phyloP scores from a whole-genome alignment of 2,113 vertebrate species.

The Zosterops pallidus region DNA sequence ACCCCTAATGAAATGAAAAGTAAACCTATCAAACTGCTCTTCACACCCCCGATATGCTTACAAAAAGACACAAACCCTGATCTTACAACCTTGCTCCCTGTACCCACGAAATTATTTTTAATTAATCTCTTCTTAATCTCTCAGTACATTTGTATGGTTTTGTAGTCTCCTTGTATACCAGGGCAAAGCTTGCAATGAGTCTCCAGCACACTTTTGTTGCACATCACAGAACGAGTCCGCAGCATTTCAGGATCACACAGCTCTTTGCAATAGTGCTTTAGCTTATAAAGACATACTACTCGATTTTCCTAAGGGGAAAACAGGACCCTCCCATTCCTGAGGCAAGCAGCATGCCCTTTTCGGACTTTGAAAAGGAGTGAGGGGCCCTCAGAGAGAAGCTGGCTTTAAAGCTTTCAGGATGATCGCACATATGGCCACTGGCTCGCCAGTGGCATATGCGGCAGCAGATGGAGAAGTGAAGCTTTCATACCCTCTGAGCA shows the following conservation, averaged over 20 bases:
- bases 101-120: background rate
- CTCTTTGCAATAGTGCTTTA: background rate
- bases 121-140: background rate
- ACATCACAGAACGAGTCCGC: background rate
- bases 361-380: background rate
- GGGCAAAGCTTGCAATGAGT: background rate
- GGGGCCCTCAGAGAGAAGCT: background rate
- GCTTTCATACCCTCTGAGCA: background rate
- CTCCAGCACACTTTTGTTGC: background rate
- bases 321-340: background rate
- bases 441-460: background rate
- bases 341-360: background rate
- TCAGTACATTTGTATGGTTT: background rate
- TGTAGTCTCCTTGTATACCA: background rate
- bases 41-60: fast-evolving
- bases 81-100: background rate
- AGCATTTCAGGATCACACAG: background rate
- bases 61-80: background rate
- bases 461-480: background rate
- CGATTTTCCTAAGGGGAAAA: background rate
- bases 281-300: background rate
- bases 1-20: background rate
- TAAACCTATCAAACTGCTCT: background rate
- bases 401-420: background rate
- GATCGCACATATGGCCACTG: background rate